Evolutionary conservation across 2,888 invertebrate species (phyloP).

Genomic region (Copidosoma aretas): DNA sequence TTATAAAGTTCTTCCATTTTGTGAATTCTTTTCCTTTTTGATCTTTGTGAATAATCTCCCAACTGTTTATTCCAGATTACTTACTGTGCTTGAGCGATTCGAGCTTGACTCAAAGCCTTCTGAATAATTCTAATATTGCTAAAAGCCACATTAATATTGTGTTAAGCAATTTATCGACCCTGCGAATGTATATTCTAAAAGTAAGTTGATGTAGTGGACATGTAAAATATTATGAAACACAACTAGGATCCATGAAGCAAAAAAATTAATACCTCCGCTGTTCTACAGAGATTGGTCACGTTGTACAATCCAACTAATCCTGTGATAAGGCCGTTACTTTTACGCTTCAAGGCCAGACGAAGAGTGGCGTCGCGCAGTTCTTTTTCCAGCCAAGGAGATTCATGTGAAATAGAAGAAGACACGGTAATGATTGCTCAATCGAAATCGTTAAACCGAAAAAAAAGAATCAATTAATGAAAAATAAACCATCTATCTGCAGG

Average conservation of each 20-base stretch:
- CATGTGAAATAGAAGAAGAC: constrained; percentile 60
- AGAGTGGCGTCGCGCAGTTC: constrained; percentile 61
- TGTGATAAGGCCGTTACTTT: constrained; percentile 62
- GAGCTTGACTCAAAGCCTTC: constrained; percentile 61
- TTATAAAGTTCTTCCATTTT: neutral
- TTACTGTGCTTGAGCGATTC: constrained; percentile 65
- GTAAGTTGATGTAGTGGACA: constrained; percentile 54
- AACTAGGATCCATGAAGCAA: too few species aligned
- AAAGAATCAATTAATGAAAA: constrained; percentile 6
- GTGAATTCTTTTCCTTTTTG: neutral
- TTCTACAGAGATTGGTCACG: constrained; percentile 63
- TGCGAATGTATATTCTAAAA: constrained; percentile 67
- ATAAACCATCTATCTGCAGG: constrained; percentile 44
- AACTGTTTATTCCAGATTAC: constrained; percentile 53
- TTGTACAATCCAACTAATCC: constrained; percentile 72
- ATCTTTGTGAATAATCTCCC: too few species aligned
- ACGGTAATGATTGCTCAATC: constrained; percentile 43
- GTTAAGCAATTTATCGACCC: constrained; percentile 64
- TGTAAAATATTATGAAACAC: too few species aligned
- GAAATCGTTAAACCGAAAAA: constrained; percentile 25
- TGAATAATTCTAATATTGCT: constrained; percentile 62
- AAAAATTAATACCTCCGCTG: constrained; percentile 2
- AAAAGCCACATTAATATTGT: constrained; percentile 65
- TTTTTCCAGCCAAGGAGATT: constrained; percentile 65
- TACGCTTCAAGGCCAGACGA: constrained; percentile 57